Evolutionary conservation across 1,140 invertebrate species (phyloP).

Genomic region (Musca vetustissima): DNA sequence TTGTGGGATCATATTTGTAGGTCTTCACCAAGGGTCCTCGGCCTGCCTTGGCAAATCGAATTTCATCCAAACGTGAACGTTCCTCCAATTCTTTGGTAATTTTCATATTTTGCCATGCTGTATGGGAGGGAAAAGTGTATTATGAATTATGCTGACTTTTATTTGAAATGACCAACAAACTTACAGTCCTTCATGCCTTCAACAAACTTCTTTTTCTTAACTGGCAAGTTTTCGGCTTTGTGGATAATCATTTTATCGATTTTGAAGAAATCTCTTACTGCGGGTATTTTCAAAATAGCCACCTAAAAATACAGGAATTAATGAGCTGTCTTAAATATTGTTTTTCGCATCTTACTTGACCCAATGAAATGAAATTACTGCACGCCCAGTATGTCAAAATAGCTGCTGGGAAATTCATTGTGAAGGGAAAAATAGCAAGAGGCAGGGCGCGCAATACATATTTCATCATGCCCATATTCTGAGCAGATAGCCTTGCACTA

Average conservation of each 20-base stretch:
- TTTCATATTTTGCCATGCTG: conserved; percentile 84
- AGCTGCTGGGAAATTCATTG: conserved; percentile 84
- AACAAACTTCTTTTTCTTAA: conserved; percentile 75
- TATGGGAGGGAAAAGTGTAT: too few species aligned
- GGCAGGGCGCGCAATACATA: conserved; percentile 76
- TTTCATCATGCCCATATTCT: conserved; percentile 70
- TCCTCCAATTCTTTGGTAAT: conserved; percentile 76
- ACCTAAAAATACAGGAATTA: conserved; percentile 53
- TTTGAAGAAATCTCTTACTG: conserved; percentile 74
- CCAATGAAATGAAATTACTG: conserved; percentile 85
- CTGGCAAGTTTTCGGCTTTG: conserved; percentile 61
- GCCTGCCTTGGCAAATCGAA: conserved; percentile 80
- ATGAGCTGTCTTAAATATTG: not conserved
- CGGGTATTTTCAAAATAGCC: conserved; percentile 72
- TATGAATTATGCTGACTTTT: too few species aligned
- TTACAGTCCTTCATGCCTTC: conserved; percentile 82
- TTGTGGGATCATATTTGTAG: conserved; percentile 83
- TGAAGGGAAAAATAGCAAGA: conserved; percentile 81
- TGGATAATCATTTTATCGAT: conserved; percentile 70
- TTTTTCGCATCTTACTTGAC: conserved; percentile 60
- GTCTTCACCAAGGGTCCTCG: conserved; percentile 84
- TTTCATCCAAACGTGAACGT: conserved; percentile 72
- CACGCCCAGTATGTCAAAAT: conserved; percentile 89
- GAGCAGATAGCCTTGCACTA: conserved; percentile 63
- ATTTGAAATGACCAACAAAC: too few species aligned